Evolutionary conservation across 2,113 vertebrate genomes (phyloP).

Genomic region (Mus spicilegus): DNA sequence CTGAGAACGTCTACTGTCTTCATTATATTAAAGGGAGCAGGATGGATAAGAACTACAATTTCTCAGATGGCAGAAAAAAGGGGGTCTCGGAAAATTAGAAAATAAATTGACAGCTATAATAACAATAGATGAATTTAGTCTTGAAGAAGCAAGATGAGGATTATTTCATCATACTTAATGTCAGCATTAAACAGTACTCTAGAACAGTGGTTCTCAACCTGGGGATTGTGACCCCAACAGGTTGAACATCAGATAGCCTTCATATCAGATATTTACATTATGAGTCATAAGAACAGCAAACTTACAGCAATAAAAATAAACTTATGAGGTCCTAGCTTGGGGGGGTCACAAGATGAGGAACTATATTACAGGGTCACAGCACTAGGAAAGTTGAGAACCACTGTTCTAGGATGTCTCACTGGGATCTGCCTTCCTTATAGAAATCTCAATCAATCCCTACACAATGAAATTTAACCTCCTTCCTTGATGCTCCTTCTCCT

Average conservation of each 20-base stretch:
- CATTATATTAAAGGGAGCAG: slow-evolving; percentile 45
- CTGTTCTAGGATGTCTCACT: background rate
- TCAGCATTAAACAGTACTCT: background rate
- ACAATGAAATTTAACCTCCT: background rate
- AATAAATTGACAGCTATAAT: slow-evolving; percentile 13
- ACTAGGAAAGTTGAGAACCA: background rate
- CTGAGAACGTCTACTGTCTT: background rate
- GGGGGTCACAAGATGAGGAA: background rate
- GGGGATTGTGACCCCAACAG: too few species aligned
- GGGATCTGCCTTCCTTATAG: background rate
- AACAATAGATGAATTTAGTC: slow-evolving; percentile 17
- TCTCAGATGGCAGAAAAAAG: background rate
- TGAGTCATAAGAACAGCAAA: background rate
- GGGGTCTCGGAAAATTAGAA: background rate
- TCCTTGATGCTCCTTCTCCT: background rate
- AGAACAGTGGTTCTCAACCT: background rate
- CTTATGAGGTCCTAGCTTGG: background rate
- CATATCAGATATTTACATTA: background rate
- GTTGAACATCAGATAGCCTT: background rate
- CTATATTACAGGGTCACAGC: background rate
- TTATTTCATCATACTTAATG: background rate
- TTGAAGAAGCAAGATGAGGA: background rate
- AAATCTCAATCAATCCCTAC: background rate
- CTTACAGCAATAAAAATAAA: background rate
- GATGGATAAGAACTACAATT: background rate